Base-by-base conservation (phyloP, 2,888 invertebrate species). In the Chaitophorus viminalis region DNA sequence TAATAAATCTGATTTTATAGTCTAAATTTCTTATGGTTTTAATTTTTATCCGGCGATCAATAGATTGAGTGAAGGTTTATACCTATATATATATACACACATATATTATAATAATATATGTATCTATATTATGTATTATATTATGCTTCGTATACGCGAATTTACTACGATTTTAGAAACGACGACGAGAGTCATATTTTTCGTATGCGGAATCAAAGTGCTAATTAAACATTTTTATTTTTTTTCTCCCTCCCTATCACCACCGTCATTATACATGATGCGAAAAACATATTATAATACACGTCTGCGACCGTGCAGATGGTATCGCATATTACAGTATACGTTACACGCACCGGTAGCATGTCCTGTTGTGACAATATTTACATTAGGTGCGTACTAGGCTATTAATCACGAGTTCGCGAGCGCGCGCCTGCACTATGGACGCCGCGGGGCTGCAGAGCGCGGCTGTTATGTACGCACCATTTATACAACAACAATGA, bases 281-380 rank as follows among this genome's bases (percentile, higher is more conserved):
- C 60, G 60, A 60, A 60, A 18, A 60, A 60, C 25, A 25, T 54
- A 36, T 36, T 36, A 36, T 36, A 36, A 36, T 36, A 36, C 52
- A 52, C 52, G 52, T 52, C 52, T 9, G 36, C 36, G 36, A 21
- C 25, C 68, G 29, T n/a, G 29, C 68, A n/a, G 29, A 68, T 29
- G n/a, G 68, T 29, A 68, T n/a, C 68, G 68, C n/a, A n/a, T 52
- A 52, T 52, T 3, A 52, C 6, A 36, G 6, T 36, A 36, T 36
- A 39, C 46, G 52, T 52, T 77, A 77, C 52, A 52, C 77, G 29
- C 5, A 17, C 33, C 60, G n/a, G 79, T 79, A 79, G 79, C 79
- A n/a, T 36, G 60, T 79, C 60, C 60, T 79, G 79, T 79, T 79
- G 79, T 65, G 79, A 79, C 79, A 79, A 54, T 78, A 78, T 78